Base-by-base conservation (phyloP, 2,113 vertebrate genomes). In the Phrynosoma platyrhinos region DNA sequence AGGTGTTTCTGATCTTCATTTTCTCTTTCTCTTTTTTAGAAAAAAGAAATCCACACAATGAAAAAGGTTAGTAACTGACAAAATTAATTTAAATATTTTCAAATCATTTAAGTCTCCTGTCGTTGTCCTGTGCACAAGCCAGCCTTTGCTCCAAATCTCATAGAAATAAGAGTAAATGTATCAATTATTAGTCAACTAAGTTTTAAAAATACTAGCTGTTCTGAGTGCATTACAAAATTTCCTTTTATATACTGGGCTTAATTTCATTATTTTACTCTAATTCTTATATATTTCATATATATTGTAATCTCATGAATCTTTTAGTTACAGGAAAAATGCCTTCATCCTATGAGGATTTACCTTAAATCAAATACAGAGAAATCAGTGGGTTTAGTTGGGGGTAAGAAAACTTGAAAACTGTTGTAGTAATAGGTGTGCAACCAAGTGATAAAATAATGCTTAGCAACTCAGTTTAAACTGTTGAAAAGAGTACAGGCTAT, bases 31-130 rank as follows among this genome's bases (percentile, higher is more conserved):
- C 42, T 83, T 69, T 95, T 96, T 92, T 94, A 96, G 95, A 96
- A 93, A 96, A 95, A 95, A 95, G 95, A 95, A 95, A 96, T 92
- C 95, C 95, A 91, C 95, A 94, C 94, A 96, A 94, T 52, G 95
- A 96, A 89, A 96, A 95, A 96, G 95, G 95, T 96, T 94, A 95
- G 95, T 96, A 92, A 91, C 68, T 87, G 42, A 79, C 79, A 86
- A 79, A 91, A 86, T 85, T 89, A 58, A 32, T 86, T 82, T 52
- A 77, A 58, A 21, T 40, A 4, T 32, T 85, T 47, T 13, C 55
- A 84, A 52, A 32, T 18, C 6, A n/a, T 36, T 86, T 6, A 66
- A 36, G 25, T 85, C 30, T 25, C 9, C 18, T 78, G 32, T 68
- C 8, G 14, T 21, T 87, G 21, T 82, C 2, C 1, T 76, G 53